phyloP scores from a whole-genome alignment of 2,888 invertebrate genomes.

The Penaeus monodon region DNA sequence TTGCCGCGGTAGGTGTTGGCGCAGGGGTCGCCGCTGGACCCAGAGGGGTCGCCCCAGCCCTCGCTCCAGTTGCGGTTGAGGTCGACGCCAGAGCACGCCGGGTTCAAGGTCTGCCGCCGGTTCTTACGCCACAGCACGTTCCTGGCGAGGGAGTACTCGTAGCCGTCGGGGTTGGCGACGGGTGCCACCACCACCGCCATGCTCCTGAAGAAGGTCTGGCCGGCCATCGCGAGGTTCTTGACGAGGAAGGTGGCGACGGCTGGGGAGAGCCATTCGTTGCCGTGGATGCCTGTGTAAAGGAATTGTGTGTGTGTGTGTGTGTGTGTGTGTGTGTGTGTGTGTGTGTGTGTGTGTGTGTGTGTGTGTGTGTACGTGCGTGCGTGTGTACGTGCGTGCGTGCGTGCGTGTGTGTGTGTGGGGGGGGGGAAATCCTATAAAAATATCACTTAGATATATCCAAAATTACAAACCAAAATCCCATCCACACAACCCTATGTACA shows the following conservation, averaged over 20 bases:
- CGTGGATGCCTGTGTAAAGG: conserved; percentile 6
- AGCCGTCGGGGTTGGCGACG: conserved; percentile 86
- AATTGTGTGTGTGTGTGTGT: too few species aligned
- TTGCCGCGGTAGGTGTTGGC: conserved; percentile 51
- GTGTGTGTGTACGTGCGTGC: too few species aligned
- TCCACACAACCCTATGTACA: too few species aligned
- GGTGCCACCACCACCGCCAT: conserved; percentile 80
- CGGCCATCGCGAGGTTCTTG: background rate
- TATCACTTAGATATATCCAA: too few species aligned
- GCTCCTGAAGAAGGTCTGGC: background rate
- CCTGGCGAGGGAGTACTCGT: conserved; percentile 78
- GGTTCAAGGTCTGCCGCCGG: conserved; percentile 30
- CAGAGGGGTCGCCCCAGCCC: conserved; percentile 8
- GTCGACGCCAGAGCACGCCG: conserved; percentile 68
- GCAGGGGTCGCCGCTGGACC: conserved; percentile 29
- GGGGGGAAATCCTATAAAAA: too few species aligned
- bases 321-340: too few species aligned
- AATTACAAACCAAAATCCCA: too few species aligned
- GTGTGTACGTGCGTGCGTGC: too few species aligned
- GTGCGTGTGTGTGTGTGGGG: too few species aligned
- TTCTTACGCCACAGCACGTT: conserved; percentile 64
- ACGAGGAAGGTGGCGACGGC: conserved; percentile 8
- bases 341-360: too few species aligned
- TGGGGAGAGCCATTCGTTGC: conserved; percentile 22
- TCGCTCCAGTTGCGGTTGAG: conserved; percentile 70